Evolutionary conservation across 2,888 invertebrate species (phyloP).

Genomic region (Synergus itoensis): DNA sequence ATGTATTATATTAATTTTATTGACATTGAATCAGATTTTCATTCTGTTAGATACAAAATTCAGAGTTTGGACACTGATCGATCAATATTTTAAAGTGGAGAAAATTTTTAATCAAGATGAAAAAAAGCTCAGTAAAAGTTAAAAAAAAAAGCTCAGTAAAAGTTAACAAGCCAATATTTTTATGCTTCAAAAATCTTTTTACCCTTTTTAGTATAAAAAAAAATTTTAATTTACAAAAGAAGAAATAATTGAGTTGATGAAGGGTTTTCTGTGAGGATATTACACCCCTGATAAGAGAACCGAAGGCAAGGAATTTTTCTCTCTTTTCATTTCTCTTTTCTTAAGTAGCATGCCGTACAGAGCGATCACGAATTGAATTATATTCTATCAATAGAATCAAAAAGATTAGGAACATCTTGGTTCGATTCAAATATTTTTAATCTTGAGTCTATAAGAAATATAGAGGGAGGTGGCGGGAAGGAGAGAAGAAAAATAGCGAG

Average conservation of each 20-base stretch:
- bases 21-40: too few species aligned
- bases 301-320: background rate
- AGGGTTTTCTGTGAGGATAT: background rate
- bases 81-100: too few species aligned
- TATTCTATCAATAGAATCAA: slow-evolving; percentile 47
- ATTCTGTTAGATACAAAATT: too few species aligned
- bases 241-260: background rate
- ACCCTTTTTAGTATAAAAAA: background rate
- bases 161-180: too few species aligned
- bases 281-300: background rate
- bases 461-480: too few species aligned
- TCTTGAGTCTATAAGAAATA: background rate
- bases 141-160: too few species aligned
- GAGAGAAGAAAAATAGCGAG: background rate
- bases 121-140: too few species aligned
- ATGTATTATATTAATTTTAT: too few species aligned
- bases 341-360: slow-evolving; percentile 64
- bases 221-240: background rate
- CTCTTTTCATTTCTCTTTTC: slow-evolving; percentile 49
- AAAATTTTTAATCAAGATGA: too few species aligned
- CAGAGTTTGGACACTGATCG: too few species aligned
- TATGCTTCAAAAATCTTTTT: background rate
- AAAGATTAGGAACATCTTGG: background rate
- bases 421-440: background rate
- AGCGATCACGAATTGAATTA: slow-evolving; percentile 60